A percentile compares a stretch with the other conserved stretches of the same genome.
Conservation (phyloP, 2,888 invertebrate genomes). For the Hedychridium roseum region DNA sequence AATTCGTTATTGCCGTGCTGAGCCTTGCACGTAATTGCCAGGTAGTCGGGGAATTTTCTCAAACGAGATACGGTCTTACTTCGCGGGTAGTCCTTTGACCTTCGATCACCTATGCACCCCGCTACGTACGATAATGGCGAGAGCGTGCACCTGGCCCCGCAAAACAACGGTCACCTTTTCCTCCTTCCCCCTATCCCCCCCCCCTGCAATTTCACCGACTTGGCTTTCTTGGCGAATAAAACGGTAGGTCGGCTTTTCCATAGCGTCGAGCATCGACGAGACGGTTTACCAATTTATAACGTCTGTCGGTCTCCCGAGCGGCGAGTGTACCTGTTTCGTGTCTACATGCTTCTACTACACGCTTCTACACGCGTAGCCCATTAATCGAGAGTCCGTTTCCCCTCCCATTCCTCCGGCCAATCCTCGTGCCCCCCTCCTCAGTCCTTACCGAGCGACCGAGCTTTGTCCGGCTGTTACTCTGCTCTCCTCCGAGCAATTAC, state of each 20-base stretch:
- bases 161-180: constrained; percentile 1
- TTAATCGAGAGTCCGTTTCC: constrained; percentile 26
- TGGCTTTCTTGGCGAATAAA: too few relatives aligned
- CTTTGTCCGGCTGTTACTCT: background rate
- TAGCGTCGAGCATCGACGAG: too few relatives aligned
- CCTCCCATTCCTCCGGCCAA: background rate
- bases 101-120: constrained; percentile 40
- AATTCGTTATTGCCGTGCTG: too few relatives aligned
- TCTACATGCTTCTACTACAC: constrained; percentile 26
- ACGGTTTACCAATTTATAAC: constrained; percentile 34
- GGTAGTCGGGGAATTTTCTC: too few relatives aligned
- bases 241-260: too few relatives aligned
- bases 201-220: background rate
- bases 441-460: too few relatives aligned
- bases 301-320: constrained; percentile 14
- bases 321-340: constrained; percentile 21
- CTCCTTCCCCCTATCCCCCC: background rate
- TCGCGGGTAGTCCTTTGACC: constrained; percentile 22
- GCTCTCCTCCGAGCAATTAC: background rate
- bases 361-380: constrained; percentile 29
- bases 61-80: too few relatives aligned
- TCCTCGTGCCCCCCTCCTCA: background rate
- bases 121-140: constrained; percentile 32
- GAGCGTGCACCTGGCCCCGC: constrained; percentile 36
- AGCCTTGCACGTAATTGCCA: too few relatives aligned